phyloP scores from a whole-genome alignment of 2,888 invertebrate genomes.

The Drosophila multiciliata region DNA sequence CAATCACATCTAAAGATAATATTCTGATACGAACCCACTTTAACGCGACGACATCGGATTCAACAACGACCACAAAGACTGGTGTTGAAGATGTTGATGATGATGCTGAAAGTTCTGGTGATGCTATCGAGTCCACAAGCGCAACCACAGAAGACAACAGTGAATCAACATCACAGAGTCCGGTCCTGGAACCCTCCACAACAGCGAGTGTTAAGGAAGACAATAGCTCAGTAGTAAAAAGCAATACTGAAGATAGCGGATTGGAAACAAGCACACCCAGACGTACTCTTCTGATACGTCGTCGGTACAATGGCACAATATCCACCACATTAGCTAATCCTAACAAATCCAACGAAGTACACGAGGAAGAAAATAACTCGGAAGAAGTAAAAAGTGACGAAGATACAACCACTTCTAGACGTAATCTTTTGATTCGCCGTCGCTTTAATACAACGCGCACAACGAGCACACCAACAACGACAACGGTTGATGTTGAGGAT shows the following conservation, averaged over 20 bases:
- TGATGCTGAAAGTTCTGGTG: neutral
- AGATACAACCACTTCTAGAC: neutral
- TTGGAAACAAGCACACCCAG: slow-evolving; percentile 3
- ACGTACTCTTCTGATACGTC: slow-evolving; percentile 1
- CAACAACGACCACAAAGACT: neutral
- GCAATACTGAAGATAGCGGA: neutral
- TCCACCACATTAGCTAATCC: neutral
- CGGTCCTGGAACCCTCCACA: neutral
- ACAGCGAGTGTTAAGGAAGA: neutral
- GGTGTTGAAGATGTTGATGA: neutral
- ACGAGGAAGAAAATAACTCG: neutral
- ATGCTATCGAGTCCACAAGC: neutral
- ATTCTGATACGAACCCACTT: neutral
- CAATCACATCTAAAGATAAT: slow-evolving; percentile 2
- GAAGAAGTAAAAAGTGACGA: neutral
- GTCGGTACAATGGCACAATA: slow-evolving; percentile 1
- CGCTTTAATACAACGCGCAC: slow-evolving; percentile 4
- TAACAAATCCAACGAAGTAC: neutral
- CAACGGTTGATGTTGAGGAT: neutral
- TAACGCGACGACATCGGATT: neutral
- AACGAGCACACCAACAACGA: neutral
- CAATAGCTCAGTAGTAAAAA: neutral
- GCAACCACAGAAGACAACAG: neutral
- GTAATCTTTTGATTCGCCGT: neutral
- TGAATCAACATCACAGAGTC: neutral